A percentile compares a stretch with the other conserved stretches of the same genome.
Conservation (phyloP, 37 sponge, comb jelly and placozoan species). For the Agelas oroides region DNA sequence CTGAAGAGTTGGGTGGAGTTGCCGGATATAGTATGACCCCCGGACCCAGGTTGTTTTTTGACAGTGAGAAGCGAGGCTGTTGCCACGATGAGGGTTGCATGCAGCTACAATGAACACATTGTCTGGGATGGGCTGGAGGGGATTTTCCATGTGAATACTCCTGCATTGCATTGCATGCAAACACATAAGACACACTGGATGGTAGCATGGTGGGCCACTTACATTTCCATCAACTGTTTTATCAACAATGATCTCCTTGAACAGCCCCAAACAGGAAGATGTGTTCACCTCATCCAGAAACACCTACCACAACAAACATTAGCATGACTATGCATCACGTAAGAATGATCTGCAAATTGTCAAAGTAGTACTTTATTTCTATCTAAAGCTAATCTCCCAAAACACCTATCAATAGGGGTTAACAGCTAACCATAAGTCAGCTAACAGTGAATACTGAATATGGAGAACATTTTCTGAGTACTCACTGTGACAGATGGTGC, state of each 20-base stretch:
- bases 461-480: not conserved
- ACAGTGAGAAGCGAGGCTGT: constrained; percentile 67
- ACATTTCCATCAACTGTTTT: constrained; percentile 85
- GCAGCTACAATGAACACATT: constrained; percentile 92
- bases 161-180: not conserved
- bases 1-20: constrained; percentile 82
- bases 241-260: constrained; percentile 92
- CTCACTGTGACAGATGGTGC: constrained; percentile 72
- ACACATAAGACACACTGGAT: not conserved
- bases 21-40: constrained; percentile 85
- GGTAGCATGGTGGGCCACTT: not conserved
- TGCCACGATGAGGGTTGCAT: constrained; percentile 94
- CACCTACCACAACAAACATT: constrained; percentile 51
- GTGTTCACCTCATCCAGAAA: constrained; percentile 96
- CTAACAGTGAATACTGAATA: too few species aligned
- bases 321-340: too few species aligned
- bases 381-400: too few species aligned
- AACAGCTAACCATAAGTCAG: too few species aligned
- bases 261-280: constrained; percentile 84
- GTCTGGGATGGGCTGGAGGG: constrained; percentile 79
- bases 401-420: too few species aligned
- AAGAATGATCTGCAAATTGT: not conserved
- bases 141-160: too few species aligned
- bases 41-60: constrained; percentile 78
- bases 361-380: too few species aligned